phyloP scores from a whole-genome alignment of 2,888 invertebrate species.

The Gymnoscelis rufifasciata region DNA sequence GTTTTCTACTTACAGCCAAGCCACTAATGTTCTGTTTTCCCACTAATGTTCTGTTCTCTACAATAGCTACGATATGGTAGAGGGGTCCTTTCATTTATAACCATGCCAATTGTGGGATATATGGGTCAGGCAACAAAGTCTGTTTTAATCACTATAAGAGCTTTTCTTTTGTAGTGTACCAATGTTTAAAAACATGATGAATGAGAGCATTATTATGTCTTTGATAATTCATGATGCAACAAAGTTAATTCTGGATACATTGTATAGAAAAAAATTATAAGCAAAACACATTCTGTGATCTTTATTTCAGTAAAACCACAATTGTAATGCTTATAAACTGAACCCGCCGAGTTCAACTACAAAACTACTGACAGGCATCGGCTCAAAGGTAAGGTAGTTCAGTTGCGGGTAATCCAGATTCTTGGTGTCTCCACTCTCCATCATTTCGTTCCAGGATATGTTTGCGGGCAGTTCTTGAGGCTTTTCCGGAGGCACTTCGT shows the following conservation, averaged over 20 bases:
- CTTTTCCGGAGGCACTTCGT: slow-evolving; percentile 54
- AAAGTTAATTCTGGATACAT: slow-evolving; percentile 2
- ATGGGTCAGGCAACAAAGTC: slow-evolving; percentile 16
- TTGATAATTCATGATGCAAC: not conserved
- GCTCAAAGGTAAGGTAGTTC: slow-evolving; percentile 65
- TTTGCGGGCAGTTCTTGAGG: slow-evolving; percentile 33
- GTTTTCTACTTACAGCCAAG: slow-evolving; percentile 14
- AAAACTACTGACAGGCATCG: slow-evolving; percentile 62
- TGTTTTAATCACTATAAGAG: slow-evolving; percentile 6
- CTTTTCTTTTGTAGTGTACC: slow-evolving; percentile 5
- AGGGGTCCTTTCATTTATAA: slow-evolving; percentile 46
- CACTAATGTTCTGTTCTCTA: slow-evolving; percentile 24
- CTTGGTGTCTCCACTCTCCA: slow-evolving; percentile 37
- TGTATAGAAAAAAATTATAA: slow-evolving; percentile 13
- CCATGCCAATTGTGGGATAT: slow-evolving; percentile 41
- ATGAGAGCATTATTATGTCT: not conserved
- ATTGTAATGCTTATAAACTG: slow-evolving; percentile 48
- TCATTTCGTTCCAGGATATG: slow-evolving; percentile 52
- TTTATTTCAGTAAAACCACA: slow-evolving; percentile 27
- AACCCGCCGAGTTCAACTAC: slow-evolving; percentile 28
- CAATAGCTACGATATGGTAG: slow-evolving; percentile 69
- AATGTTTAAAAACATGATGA: slow-evolving; percentile 4
- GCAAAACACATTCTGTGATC: slow-evolving; percentile 26
- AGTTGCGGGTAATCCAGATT: slow-evolving; percentile 42
- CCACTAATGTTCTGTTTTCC: slow-evolving; percentile 23